Percentiles rank a stretch among this genome's conserved stretches.
Evolutionary conservation across 2,797 vertebrate genomes (phyloP).

Genomic region (Gymnoscopelus braueri): DNA sequence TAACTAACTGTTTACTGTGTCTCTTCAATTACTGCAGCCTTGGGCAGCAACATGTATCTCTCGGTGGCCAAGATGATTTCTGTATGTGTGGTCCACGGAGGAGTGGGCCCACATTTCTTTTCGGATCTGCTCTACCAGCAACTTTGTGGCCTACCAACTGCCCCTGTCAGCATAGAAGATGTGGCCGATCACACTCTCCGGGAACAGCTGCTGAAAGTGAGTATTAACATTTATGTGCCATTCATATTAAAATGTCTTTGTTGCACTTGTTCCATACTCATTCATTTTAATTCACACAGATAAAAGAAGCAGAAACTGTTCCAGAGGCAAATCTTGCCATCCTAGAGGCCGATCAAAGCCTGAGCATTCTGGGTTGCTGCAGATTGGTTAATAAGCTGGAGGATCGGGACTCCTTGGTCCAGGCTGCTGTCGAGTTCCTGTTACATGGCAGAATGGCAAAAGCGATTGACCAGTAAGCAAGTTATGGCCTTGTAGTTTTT

Average conservation of each 20-base stretch:
- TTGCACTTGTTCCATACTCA: not conserved
- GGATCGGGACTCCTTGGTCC: not conserved
- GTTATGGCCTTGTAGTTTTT: not conserved
- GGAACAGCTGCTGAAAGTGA: not conserved
- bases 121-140: not conserved
- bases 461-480: not conserved
- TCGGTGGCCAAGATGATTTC: not conserved
- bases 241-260: not conserved
- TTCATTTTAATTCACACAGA: not conserved
- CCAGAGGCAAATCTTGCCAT: not conserved
- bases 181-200: not conserved
- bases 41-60: too few relatives aligned
- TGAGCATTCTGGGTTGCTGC: not conserved
- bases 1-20: too few relatives aligned
- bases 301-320: not conserved
- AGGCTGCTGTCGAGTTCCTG: not conserved
- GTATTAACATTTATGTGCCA: not conserved
- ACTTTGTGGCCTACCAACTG: slow-evolving; percentile 1
- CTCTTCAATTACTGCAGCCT: too few relatives aligned
- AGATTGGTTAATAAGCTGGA: not conserved
- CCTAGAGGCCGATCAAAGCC: not conserved
- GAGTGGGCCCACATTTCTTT: slow-evolving; percentile 16
- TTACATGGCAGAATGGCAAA: not conserved
- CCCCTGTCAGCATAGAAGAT: not conserved
- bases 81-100: slow-evolving; percentile 5